Evolutionary conservation across 2,113 vertebrate species (phyloP).

Genomic region (Halichoerus grypus): DNA sequence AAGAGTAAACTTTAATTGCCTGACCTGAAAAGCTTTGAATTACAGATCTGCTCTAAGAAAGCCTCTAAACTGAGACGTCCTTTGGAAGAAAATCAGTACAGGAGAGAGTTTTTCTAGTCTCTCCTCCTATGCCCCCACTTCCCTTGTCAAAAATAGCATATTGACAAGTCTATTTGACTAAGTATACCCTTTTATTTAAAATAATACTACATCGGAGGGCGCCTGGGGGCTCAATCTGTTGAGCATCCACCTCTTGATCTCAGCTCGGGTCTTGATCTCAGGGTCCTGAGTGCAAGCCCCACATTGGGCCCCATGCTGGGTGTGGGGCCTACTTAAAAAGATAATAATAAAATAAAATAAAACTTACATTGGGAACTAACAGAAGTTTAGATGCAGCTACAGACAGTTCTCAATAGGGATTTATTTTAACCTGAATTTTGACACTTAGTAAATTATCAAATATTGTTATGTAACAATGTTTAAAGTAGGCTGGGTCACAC

Average conservation of each 20-base stretch:
- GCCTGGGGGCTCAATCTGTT: background rate
- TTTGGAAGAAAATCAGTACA: constrained; percentile 19
- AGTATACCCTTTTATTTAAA: constrained; percentile 31
- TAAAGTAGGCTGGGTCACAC: background rate
- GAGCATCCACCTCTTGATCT: background rate
- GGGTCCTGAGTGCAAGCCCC: background rate
- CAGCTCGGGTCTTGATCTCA: background rate
- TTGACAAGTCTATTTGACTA: background rate
- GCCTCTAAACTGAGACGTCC: background rate
- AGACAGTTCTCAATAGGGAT: background rate
- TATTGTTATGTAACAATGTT: constrained; percentile 1
- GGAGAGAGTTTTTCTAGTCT: background rate
- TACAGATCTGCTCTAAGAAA: constrained; percentile 51
- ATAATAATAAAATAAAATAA: background rate
- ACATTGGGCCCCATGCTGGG: background rate
- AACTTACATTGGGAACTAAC: background rate
- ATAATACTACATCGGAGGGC: background rate
- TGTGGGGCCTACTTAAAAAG: background rate
- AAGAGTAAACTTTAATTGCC: constrained; percentile 4
- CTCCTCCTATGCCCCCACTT: background rate
- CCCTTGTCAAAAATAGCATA: background rate
- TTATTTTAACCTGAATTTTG: constrained; percentile 51
- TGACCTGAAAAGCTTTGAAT: constrained; percentile 12
- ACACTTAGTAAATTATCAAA: background rate
- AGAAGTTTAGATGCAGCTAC: constrained; percentile 8